Conservation (phyloP, 2,888 invertebrate genomes). For the Caenorhabditis becei region DNA sequence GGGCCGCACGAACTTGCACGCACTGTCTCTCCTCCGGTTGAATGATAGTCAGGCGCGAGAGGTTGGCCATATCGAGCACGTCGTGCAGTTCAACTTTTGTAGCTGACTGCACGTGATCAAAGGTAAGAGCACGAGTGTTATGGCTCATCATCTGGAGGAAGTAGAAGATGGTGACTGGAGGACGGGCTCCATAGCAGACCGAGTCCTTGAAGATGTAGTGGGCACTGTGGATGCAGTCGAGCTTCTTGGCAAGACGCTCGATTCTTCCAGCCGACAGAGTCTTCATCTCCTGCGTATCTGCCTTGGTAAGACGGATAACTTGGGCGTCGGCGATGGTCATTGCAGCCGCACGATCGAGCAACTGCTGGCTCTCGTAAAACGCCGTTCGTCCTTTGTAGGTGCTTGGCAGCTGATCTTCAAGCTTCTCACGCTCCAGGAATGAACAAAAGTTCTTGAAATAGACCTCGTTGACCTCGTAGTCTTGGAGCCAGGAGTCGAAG, state of each 20-base stretch:
- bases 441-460: slow-evolving; percentile 63
- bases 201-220: slow-evolving; percentile 60
- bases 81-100: slow-evolving; percentile 41
- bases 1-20: slow-evolving; percentile 14
- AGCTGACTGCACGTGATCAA: slow-evolving; percentile 53
- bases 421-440: slow-evolving; percentile 57
- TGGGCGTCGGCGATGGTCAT: slow-evolving; percentile 8
- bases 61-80: slow-evolving; percentile 43
- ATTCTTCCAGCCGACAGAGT: slow-evolving; percentile 47
- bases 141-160: slow-evolving; percentile 46
- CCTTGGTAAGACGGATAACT: slow-evolving; percentile 2
- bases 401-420: slow-evolving; percentile 41
- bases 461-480: slow-evolving; percentile 47
- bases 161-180: slow-evolving; percentile 56
- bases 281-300: slow-evolving; percentile 12
- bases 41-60: slow-evolving; percentile 45
- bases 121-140: slow-evolving; percentile 44
- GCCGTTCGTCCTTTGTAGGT: slow-evolving; percentile 44
- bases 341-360: not conserved
- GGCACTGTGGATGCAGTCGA: slow-evolving; percentile 21
- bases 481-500: slow-evolving; percentile 45
- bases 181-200: slow-evolving; percentile 55
- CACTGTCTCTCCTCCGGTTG: slow-evolving; percentile 47
- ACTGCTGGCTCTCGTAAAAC: slow-evolving; percentile 26
- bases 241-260: slow-evolving; percentile 43